Conservation (phyloP, 2,113 vertebrate genomes). For the Arizona elegans region DNA sequence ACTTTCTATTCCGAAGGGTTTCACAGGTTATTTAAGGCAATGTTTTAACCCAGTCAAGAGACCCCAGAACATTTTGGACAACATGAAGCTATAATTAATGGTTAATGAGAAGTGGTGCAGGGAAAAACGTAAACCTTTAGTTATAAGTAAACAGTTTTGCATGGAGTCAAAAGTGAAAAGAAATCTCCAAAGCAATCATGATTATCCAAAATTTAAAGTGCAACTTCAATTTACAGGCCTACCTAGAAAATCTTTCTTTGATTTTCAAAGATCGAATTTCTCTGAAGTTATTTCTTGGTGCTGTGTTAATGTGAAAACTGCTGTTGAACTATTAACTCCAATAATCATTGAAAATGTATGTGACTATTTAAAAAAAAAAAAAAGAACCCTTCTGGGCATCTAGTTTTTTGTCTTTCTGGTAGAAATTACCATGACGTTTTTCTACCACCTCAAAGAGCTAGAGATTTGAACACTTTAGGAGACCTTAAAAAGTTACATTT, state of each 20-base stretch:
- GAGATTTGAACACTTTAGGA: slow-evolving; percentile 30
- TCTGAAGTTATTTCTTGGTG: slow-evolving; percentile 57
- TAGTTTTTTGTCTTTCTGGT: slow-evolving; percentile 33
- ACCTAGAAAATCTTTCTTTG: slow-evolving; percentile 30
- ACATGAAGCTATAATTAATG: slow-evolving; percentile 60
- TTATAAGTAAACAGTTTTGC: slow-evolving; percentile 59
- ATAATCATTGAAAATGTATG: neutral
- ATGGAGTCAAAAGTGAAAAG: slow-evolving; percentile 60
- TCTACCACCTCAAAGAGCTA: slow-evolving; percentile 35
- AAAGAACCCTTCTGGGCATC: slow-evolving; percentile 47
- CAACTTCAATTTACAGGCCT: slow-evolving; percentile 67
- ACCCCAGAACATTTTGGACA: slow-evolving; percentile 29
- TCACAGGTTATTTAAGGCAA: slow-evolving; percentile 32
- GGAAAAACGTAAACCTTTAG: slow-evolving; percentile 37
- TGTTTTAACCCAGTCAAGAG: slow-evolving; percentile 24
- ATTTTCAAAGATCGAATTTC: slow-evolving; percentile 24
- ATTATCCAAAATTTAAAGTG: slow-evolving; percentile 72
- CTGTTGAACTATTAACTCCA: slow-evolving; percentile 71
- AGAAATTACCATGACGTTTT: slow-evolving; percentile 19
- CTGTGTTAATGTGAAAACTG: slow-evolving; percentile 71
- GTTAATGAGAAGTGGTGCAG: slow-evolving; percentile 46
- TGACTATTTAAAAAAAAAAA: slow-evolving; percentile 57
- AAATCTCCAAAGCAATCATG: slow-evolving; percentile 79
- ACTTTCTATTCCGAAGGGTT: slow-evolving; percentile 13
- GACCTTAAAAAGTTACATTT: slow-evolving; percentile 26